Conservation (phyloP, 2,888 invertebrate species). For the Conus canariensis region DNA sequence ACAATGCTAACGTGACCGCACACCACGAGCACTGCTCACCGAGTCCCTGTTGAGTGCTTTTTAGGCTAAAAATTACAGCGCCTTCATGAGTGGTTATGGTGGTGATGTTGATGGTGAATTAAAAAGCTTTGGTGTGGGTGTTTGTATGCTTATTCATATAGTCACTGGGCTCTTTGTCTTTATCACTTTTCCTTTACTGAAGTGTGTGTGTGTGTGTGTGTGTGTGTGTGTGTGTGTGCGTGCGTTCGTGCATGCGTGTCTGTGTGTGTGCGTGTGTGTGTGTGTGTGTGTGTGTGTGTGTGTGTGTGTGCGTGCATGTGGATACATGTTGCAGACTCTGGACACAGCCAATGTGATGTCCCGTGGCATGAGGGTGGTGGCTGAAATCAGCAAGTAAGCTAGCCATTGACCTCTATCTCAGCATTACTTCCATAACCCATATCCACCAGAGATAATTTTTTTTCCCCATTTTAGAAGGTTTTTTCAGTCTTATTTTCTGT, state of each 20-base stretch:
- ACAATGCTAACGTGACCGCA: too few species aligned
- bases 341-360: slow-evolving; percentile 60
- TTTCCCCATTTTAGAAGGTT: too few species aligned
- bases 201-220: not conserved
- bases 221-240: not conserved
- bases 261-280: not conserved
- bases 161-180: not conserved
- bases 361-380: slow-evolving; percentile 65
- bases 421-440: not conserved
- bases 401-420: not conserved
- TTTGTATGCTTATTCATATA: too few species aligned
- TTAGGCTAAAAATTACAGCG: too few species aligned
- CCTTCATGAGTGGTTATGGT: too few species aligned
- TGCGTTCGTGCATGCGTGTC: not conserved
- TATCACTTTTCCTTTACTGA: not conserved
- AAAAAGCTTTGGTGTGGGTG: too few species aligned
- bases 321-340: slow-evolving; percentile 56
- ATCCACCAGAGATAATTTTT: too few species aligned
- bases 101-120: too few species aligned
- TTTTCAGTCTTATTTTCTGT: too few species aligned
- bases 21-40: too few species aligned
- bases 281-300: not conserved
- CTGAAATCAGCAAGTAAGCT: slow-evolving; percentile 57
- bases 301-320: slow-evolving; percentile 11
- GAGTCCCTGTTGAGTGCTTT: too few species aligned